phyloP scores from a whole-genome alignment of 2,888 invertebrate genomes.

The Acronicta alni region DNA sequence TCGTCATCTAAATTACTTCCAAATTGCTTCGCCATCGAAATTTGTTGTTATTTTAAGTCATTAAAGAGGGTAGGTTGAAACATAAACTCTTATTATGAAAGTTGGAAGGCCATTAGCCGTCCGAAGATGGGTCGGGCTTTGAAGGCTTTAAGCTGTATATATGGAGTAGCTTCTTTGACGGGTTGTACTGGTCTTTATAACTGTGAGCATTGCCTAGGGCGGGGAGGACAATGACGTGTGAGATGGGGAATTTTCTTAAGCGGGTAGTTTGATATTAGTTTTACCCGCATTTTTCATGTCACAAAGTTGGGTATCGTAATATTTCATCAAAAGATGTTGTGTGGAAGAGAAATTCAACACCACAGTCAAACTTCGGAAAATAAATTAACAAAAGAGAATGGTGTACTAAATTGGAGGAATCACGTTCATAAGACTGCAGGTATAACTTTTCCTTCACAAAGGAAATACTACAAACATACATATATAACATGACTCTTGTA shows the following conservation, averaged over 20 bases:
- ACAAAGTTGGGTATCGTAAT: too few species aligned
- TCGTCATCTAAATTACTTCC: constrained; percentile 54
- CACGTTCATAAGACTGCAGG: too few species aligned
- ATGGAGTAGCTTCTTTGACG: constrained; percentile 56
- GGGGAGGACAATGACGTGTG: constrained; percentile 29
- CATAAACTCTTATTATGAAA: constrained; percentile 67
- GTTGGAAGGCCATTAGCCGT: constrained; percentile 62
- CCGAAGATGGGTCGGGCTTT: constrained; percentile 41
- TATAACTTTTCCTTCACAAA: too few species aligned
- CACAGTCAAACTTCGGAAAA: too few species aligned
- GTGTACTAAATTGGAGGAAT: too few species aligned
- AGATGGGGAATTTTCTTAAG: constrained; percentile 40
- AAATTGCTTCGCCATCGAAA: constrained; percentile 59
- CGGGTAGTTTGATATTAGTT: constrained; percentile 4
- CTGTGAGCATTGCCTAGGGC: constrained; percentile 36
- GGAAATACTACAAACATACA: too few species aligned
- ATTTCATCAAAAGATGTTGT: too few species aligned
- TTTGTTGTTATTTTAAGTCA: constrained; percentile 62
- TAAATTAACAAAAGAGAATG: too few species aligned
- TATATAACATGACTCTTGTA: too few species aligned
- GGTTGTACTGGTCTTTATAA: constrained; percentile 46
- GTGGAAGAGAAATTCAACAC: too few species aligned
- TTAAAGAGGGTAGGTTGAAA: constrained; percentile 58
- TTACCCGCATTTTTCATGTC: too few species aligned
- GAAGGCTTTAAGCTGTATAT: constrained; percentile 60